Evolutionary conservation across 2,113 vertebrate genomes (phyloP).

Genomic region (Eulemur macaco): DNA sequence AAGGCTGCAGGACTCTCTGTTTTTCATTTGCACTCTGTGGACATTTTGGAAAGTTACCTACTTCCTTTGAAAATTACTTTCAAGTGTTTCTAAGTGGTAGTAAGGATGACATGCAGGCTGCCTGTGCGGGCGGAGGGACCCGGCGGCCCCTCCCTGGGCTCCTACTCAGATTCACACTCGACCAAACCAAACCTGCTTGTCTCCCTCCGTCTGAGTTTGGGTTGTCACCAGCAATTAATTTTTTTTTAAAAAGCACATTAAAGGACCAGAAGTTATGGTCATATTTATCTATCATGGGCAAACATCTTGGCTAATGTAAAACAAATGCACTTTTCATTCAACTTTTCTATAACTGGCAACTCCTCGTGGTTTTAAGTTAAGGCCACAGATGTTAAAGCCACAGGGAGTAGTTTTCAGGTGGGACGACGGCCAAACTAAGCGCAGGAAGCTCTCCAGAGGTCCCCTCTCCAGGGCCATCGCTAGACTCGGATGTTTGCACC

Average conservation of each 20-base stretch:
- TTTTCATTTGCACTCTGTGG: not conserved
- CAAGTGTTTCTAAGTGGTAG: not conserved
- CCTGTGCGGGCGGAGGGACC: not conserved
- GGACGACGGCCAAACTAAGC: not conserved
- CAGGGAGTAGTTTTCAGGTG: not conserved
- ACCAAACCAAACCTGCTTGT: not conserved
- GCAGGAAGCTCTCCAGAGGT: not conserved
- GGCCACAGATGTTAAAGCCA: not conserved
- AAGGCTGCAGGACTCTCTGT: not conserved
- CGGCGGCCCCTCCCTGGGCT: not conserved
- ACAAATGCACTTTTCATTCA: not conserved
- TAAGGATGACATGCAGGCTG: not conserved
- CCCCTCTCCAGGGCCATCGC: not conserved
- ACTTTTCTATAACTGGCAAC: not conserved
- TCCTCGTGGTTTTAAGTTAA: not conserved
- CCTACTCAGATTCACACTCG: not conserved
- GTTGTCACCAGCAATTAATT: too few species aligned
- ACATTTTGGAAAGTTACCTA: not conserved
- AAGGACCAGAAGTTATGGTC: not conserved
- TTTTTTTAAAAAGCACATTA: not conserved
- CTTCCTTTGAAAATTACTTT: not conserved
- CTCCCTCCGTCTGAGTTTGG: not conserved
- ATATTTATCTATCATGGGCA: not conserved
- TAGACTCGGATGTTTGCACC: rapidly evolving
- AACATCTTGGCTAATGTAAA: not conserved